A percentile compares a stretch with the other conserved stretches of the same genome.
phyloP scores from a whole-genome alignment of 37 sponge, comb jelly and placozoan genomes.

The Halichondria panicea region DNA sequence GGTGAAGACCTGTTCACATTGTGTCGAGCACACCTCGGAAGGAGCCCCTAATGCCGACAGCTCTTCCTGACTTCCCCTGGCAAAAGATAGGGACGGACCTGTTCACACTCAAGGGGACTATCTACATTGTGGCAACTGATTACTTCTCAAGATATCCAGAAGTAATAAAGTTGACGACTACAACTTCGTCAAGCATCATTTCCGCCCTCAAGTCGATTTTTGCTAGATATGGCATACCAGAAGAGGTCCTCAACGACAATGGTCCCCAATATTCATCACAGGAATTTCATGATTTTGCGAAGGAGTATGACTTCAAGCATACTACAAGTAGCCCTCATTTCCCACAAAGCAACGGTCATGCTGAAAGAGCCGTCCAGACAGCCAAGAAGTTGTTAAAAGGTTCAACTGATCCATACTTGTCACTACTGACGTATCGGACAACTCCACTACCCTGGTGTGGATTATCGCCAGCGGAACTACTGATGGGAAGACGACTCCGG shows the following conservation, averaged over 20 bases:
- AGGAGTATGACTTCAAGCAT: slow-evolving; percentile 39
- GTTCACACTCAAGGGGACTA: slow-evolving; percentile 26
- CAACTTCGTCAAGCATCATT: slow-evolving; percentile 20
- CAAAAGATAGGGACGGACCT: slow-evolving; percentile 33
- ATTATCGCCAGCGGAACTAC: no score
- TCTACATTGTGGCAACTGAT: slow-evolving; percentile 33
- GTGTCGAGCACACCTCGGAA: not conserved
- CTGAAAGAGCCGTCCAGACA: no score
- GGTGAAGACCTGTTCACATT: slow-evolving; percentile 9
- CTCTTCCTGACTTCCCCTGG: slow-evolving; percentile 51
- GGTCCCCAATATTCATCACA: slow-evolving; percentile 44
- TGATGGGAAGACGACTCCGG: no score
- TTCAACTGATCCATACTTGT: no score
- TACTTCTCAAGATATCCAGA: slow-evolving; percentile 45
- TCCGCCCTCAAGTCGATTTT: slow-evolving; percentile 33
- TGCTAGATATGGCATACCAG: slow-evolving; percentile 38
- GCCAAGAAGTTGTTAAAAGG: no score
- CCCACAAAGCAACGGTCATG: no score
- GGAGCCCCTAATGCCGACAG: slow-evolving; percentile 27
- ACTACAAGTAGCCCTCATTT: slow-evolving; percentile 62
- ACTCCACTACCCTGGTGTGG: no score
- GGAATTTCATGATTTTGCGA: slow-evolving; percentile 37
- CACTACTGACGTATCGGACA: no score
- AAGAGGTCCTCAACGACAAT: slow-evolving; percentile 49
- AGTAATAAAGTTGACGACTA: slow-evolving; percentile 16